Percentiles rank a stretch among this genome's conserved stretches.
phyloP scores from a whole-genome alignment of 2,797 vertebrate species.

The Tangara arthus region DNA sequence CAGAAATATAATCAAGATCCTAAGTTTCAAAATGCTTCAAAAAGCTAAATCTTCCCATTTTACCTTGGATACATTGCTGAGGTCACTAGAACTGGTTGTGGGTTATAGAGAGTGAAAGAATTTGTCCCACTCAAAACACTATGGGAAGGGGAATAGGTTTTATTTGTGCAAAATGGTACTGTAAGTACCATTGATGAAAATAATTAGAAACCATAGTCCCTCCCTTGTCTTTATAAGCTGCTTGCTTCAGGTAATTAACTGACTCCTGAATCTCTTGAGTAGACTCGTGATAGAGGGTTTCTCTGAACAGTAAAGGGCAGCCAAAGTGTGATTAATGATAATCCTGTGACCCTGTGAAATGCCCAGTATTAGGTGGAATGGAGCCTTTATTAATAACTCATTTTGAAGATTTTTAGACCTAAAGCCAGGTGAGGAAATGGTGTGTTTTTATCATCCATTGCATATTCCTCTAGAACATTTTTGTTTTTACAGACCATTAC shows the following conservation, averaged over 20 bases:
- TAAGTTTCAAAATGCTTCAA: background rate
- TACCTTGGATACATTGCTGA: background rate
- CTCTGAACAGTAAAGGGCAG: background rate
- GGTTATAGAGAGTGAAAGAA: background rate
- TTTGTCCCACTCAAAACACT: background rate
- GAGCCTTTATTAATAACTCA: background rate
- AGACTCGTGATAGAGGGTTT: background rate
- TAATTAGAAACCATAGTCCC: background rate
- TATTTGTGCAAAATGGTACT: background rate
- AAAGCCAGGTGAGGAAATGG: background rate
- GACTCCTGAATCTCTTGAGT: background rate
- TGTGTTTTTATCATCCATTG: background rate
- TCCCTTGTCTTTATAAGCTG: background rate
- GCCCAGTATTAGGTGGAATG: background rate
- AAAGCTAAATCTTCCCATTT: background rate
- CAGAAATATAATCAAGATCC: background rate
- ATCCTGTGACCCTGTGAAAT: background rate
- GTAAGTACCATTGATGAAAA: background rate
- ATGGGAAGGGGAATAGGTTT: background rate
- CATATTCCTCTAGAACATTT: background rate
- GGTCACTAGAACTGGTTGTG: background rate
- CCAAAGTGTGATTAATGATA: background rate
- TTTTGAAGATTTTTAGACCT: background rate
- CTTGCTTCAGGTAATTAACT: background rate
- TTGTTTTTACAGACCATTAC: background rate